These are phyloP conservation scores for Drosophila equinoxialis DNA, from an alignment of 1,140 invertebrate genomes.

Conservation along the genomic window DNA sequence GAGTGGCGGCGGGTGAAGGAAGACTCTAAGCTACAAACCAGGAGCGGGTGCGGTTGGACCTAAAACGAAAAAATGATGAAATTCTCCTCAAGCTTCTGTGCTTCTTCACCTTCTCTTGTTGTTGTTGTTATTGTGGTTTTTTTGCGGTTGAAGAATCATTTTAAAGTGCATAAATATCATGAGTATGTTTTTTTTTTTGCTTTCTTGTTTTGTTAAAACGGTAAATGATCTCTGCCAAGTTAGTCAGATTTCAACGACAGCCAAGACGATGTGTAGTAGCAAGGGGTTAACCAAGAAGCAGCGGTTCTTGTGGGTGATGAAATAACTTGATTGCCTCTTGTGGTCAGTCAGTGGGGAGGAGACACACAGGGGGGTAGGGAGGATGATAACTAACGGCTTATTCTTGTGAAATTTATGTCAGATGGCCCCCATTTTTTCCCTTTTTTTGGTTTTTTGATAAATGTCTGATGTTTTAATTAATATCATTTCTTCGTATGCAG, in stretches of 20 bases:
- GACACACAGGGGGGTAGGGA: background rate
- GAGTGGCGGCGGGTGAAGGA: slow-evolving; percentile 10
- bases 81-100: slow-evolving; percentile 52
- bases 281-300: slow-evolving; percentile 29
- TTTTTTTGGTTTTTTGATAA: slow-evolving; percentile 1
- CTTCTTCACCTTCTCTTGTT: slow-evolving; percentile 43
- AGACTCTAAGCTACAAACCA: background rate
- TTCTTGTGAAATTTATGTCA: slow-evolving; percentile 32
- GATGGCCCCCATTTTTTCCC: background rate
- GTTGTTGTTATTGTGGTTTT: slow-evolving; percentile 39
- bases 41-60: slow-evolving; percentile 72
- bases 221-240: slow-evolving; percentile 63
- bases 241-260: slow-evolving; percentile 64
- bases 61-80: slow-evolving; percentile 71
- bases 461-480: slow-evolving; percentile 18
- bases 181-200: slow-evolving; percentile 15
- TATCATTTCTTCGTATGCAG: background rate
- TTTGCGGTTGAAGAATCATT: slow-evolving; percentile 72
- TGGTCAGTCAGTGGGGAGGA: slow-evolving; percentile 46
- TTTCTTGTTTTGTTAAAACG: slow-evolving; percentile 47
- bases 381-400: slow-evolving; percentile 40
- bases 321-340: slow-evolving; percentile 65
- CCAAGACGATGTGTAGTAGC: slow-evolving; percentile 38
- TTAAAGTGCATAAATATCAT: slow-evolving; percentile 77
- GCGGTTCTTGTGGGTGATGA: slow-evolving; percentile 62